These are phyloP conservation scores for Echinops telfairi DNA, from an alignment of 2,113 vertebrate species.

Conservation along the genomic window DNA sequence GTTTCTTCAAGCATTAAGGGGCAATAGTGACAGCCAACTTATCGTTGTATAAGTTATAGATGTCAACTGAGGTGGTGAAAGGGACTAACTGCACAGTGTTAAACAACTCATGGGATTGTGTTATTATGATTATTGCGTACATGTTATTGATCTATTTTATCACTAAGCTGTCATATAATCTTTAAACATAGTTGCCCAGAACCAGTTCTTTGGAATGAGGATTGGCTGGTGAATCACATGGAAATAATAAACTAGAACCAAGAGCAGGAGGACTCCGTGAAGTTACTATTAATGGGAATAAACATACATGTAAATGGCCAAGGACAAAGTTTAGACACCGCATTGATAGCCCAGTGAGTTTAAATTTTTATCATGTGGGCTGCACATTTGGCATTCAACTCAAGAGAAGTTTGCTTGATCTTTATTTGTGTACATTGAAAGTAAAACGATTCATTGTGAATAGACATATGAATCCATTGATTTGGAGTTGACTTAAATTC, in stretches of 20 bases:
- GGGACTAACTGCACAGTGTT: not conserved
- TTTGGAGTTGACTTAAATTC: no score
- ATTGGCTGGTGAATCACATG: not conserved
- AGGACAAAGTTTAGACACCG: not conserved
- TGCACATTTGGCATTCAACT: not conserved
- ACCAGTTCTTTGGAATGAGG: not conserved
- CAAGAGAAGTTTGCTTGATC: not conserved
- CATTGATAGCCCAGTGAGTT: not conserved
- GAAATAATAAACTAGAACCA: not conserved
- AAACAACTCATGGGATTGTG: not conserved
- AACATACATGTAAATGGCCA: not conserved
- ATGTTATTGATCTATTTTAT: not conserved
- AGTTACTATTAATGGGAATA: not conserved
- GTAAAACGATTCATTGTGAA: not conserved
- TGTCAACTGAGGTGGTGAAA: not conserved
- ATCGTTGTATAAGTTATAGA: constrained; percentile 27
- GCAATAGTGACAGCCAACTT: not conserved
- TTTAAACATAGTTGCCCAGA: not conserved
- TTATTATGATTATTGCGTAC: not conserved
- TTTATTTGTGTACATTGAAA: constrained; percentile 24
- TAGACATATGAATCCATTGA: not conserved
- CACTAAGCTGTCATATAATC: not conserved
- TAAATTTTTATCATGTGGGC: not conserved
- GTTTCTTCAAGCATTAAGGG: not conserved
- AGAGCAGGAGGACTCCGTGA: not conserved